A percentile compares a stretch with the other conserved stretches of the same genome.
Evolutionary conservation across 1,140 invertebrate genomes (phyloP).

Genomic region (Holotrichia oblita): DNA sequence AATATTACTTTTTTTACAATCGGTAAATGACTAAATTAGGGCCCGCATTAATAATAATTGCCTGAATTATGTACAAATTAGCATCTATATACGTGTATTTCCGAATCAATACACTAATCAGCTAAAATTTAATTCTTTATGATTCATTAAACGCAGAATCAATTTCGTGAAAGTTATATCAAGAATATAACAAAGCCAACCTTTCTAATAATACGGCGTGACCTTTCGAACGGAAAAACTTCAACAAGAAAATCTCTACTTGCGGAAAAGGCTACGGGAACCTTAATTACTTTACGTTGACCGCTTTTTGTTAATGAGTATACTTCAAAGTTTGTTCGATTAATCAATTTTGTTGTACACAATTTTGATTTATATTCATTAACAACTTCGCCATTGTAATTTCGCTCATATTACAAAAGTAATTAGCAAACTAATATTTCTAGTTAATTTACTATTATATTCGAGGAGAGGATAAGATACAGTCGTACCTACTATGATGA

Average conservation of each 20-base stretch:
- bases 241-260: background rate
- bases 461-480: background rate
- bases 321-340: slow-evolving; percentile 15
- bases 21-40: background rate
- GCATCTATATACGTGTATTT: no score
- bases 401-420: background rate
- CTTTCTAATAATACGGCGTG: background rate
- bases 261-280: background rate
- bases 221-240: background rate
- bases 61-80: no score
- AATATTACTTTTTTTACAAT: background rate
- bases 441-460: background rate
- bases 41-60: no score
- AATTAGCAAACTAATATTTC: background rate
- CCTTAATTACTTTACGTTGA: slow-evolving; percentile 12
- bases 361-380: slow-evolving; percentile 13
- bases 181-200: no score
- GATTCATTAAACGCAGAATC: background rate
- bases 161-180: background rate
- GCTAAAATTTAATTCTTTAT: no score
- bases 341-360: background rate
- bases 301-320: slow-evolving; percentile 12
- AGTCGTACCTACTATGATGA: background rate
- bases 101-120: no score
- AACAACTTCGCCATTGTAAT: background rate